Percentiles rank a stretch among this genome's conserved stretches.
Conservation (phyloP, 2,888 invertebrate species). For the Euspilapteryx auroguttella region DNA sequence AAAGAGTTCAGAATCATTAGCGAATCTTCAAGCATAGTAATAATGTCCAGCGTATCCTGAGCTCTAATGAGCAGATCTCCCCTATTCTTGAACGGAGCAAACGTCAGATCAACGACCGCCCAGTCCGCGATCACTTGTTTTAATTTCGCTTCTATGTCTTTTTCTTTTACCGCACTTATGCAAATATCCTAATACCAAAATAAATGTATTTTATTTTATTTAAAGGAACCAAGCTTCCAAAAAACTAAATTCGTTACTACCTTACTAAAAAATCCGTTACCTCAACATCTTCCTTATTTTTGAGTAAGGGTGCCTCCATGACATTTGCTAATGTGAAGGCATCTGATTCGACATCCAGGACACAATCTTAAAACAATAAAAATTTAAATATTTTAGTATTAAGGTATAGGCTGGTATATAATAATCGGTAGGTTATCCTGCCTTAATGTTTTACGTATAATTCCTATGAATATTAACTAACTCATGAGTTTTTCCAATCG, state of each 20-base stretch:
- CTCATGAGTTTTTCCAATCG: slow-evolving; percentile 53
- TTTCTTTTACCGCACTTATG: slow-evolving; percentile 86
- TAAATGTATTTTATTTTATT: too few species aligned
- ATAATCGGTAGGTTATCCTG: too few species aligned
- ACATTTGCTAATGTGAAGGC: slow-evolving; percentile 78
- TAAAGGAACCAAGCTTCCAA: too few species aligned
- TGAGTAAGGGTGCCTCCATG: slow-evolving; percentile 81
- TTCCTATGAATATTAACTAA: too few species aligned
- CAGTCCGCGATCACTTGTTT: slow-evolving; percentile 81
- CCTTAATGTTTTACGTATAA: too few species aligned
- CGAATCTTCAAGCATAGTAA: slow-evolving; percentile 79
- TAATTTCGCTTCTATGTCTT: slow-evolving; percentile 87
- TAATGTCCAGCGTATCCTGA: slow-evolving; percentile 73
- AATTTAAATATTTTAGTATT: background rate
- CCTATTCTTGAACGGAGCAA: slow-evolving; percentile 75
- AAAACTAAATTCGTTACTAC: too few species aligned
- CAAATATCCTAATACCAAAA: slow-evolving; percentile 72
- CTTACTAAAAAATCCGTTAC: too few species aligned
- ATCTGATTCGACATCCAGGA: slow-evolving; percentile 78
- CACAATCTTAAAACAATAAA: slow-evolving; percentile 46
- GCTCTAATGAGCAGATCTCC: slow-evolving; percentile 83
- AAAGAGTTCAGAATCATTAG: slow-evolving; percentile 85
- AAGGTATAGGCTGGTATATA: too few species aligned
- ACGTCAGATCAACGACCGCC: slow-evolving; percentile 72
- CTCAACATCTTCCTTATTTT: slow-evolving; percentile 86